Conservation (phyloP, 2,888 invertebrate genomes). For the Lasioglossum lativentre region DNA sequence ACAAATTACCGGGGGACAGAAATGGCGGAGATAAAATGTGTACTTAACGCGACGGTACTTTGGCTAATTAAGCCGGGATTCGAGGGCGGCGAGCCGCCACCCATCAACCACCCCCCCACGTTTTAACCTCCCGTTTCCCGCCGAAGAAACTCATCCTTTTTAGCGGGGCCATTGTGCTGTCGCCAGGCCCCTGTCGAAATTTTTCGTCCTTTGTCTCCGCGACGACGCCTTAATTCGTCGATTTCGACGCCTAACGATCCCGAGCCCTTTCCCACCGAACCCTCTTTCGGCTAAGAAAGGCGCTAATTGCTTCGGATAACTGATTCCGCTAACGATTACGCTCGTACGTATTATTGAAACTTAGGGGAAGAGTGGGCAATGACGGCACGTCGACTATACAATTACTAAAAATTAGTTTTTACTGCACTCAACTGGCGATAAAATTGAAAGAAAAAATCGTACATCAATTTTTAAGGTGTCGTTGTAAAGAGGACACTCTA, state of each 20-base stretch:
- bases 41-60: slow-evolving; percentile 52
- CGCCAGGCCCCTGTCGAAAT: not conserved
- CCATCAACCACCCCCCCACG: not conserved
- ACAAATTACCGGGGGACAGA: slow-evolving; percentile 58
- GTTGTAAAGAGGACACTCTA: not conserved
- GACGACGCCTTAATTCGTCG: not conserved
- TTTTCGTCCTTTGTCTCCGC: slow-evolving; percentile 14
- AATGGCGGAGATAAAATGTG: slow-evolving; percentile 57
- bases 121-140: slow-evolving; percentile 13
- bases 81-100: slow-evolving; percentile 7
- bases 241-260: slow-evolving; percentile 7
- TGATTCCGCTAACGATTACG: not conserved
- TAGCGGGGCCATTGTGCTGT: not conserved
- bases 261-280: not conserved
- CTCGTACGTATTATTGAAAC: not conserved
- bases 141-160: slow-evolving; percentile 25
- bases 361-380: not conserved
- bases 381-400: no score
- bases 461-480: not conserved
- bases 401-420: not conserved
- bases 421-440: not conserved
- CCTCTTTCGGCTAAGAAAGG: not conserved
- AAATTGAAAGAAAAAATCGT: not conserved
- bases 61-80: slow-evolving; percentile 65
- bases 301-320: not conserved